Conservation (phyloP, 2,113 vertebrate genomes). For the Origma solitaria region DNA sequence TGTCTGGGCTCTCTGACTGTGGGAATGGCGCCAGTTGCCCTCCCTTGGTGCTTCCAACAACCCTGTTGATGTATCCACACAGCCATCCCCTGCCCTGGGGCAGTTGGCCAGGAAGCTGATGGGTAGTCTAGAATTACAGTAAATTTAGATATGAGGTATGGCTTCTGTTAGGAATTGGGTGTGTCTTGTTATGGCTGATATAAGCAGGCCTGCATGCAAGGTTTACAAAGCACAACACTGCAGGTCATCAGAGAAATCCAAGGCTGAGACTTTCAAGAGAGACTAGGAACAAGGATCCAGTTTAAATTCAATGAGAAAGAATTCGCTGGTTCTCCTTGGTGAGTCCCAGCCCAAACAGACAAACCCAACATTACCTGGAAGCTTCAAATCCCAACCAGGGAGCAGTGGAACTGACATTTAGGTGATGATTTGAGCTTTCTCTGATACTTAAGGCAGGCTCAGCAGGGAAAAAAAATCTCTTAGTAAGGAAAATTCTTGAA, state of each 20-base stretch:
- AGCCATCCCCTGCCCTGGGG: neutral
- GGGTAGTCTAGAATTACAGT: neutral
- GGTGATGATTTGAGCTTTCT: neutral
- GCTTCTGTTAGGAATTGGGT: neutral
- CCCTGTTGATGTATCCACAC: neutral
- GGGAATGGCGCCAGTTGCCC: neutral
- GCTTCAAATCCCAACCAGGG: neutral
- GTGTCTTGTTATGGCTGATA: neutral
- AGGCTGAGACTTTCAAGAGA: neutral
- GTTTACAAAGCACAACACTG: neutral
- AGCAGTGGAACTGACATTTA: neutral
- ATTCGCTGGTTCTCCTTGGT: neutral
- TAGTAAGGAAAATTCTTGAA: constrained; percentile 32
- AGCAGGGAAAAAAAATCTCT: neutral
- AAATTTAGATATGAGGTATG: neutral
- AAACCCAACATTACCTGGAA: neutral
- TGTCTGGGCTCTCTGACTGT: neutral
- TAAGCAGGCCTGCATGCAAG: neutral
- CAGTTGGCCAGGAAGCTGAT: neutral
- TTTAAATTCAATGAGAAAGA: neutral
- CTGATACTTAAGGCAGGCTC: constrained; percentile 22
- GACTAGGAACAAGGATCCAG: neutral
- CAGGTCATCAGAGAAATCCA: neutral
- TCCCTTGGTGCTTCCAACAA: constrained; percentile 3
- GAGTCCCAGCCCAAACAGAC: neutral